These are phyloP conservation scores for Dromococcyx pavoninus DNA, from an alignment of 2,797 vertebrate genomes.

Conservation along the genomic window DNA sequence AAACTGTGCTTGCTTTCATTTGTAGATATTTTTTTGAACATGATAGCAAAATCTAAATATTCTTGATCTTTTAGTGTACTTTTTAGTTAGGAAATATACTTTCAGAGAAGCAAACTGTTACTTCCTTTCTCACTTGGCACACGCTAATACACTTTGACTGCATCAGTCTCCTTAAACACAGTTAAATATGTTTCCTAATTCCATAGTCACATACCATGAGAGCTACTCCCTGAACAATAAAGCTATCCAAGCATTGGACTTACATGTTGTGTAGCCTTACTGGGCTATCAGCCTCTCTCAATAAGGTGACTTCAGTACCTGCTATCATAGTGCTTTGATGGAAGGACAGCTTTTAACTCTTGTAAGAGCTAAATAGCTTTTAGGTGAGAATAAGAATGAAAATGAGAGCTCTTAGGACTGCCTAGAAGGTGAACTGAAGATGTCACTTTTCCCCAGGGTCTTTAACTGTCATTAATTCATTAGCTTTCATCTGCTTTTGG, in stretches of 20 bases:
- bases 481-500: neutral
- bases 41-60: neutral
- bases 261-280: neutral
- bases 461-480: neutral
- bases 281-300: neutral
- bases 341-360: neutral
- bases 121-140: neutral
- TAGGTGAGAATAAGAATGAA: neutral
- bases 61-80: neutral
- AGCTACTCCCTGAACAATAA: neutral
- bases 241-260: neutral
- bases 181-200: neutral
- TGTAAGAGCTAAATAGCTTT: neutral
- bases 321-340: neutral
- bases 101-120: neutral
- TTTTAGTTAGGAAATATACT: neutral
- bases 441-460: neutral
- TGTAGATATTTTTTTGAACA: neutral
- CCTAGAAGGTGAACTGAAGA: neutral
- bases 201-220: neutral
- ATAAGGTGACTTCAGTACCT: neutral
- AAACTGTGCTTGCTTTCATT: conserved; percentile 44
- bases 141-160: neutral
- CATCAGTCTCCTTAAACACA: neutral
- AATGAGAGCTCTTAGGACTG: neutral